A percentile compares a stretch with the other conserved stretches of the same genome.
phyloP scores from a whole-genome alignment of 2,113 vertebrate species.

The Otocyon megalotis region DNA sequence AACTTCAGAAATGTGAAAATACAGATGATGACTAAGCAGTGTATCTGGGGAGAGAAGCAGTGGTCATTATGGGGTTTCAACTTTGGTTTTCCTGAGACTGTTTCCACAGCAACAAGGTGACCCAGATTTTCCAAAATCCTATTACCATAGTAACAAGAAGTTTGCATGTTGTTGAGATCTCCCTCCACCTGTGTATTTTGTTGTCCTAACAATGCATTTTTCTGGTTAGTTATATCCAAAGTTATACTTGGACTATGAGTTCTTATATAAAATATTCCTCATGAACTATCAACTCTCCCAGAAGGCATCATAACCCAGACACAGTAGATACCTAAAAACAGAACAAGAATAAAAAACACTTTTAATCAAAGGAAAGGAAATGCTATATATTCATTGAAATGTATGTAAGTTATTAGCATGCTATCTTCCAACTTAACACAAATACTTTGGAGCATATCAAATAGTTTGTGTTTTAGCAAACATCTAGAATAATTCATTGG shows the following conservation, averaged over 20 bases:
- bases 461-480: neutral
- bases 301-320: neutral
- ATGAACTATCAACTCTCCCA: neutral
- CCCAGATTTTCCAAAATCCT: constrained; percentile 69
- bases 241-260: constrained; percentile 37
- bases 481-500: neutral
- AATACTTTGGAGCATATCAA: neutral
- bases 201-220: constrained; percentile 19
- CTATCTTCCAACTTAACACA: neutral
- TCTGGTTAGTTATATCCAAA: neutral
- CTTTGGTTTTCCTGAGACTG: constrained; percentile 42
- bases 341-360: neutral
- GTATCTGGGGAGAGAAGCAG: neutral
- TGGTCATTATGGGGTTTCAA: constrained; percentile 41
- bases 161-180: constrained; percentile 34
- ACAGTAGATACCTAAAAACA: neutral
- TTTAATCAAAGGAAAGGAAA: neutral
- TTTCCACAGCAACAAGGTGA: constrained; percentile 60
- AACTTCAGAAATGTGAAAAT: constrained; percentile 29
- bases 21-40: neutral
- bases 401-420: neutral
- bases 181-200: neutral
- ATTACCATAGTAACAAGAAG: constrained; percentile 66
- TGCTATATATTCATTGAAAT: neutral
- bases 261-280: neutral